phyloP scores from a whole-genome alignment of 2,888 invertebrate genomes.

The Dynastes grantii region DNA sequence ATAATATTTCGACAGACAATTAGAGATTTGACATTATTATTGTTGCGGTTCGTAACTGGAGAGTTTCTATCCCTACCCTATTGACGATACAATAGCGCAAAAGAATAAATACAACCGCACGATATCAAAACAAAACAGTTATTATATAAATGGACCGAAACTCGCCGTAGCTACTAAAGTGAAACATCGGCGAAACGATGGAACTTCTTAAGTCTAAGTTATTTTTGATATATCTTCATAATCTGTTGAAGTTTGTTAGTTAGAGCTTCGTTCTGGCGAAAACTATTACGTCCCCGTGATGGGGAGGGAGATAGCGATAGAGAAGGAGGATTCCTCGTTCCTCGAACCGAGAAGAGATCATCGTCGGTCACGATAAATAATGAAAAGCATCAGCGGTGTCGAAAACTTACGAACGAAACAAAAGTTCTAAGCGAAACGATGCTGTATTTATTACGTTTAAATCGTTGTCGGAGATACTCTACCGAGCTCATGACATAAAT shows the following conservation, averaged over 20 bases:
- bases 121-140: neutral
- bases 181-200: constrained; percentile 8
- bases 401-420: constrained; percentile 4
- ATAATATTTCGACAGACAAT: no score
- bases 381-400: constrained; percentile 14
- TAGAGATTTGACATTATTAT: no score
- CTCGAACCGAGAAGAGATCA: neutral
- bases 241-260: constrained; percentile 31
- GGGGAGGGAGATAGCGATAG: neutral
- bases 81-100: neutral
- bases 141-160: constrained; percentile 17
- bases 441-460: constrained; percentile 26
- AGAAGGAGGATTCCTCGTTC: neutral
- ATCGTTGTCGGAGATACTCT: constrained; percentile 11
- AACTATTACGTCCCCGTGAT: constrained; percentile 7
- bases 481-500: neutral
- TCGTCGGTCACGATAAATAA: constrained; percentile 20
- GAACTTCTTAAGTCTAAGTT: constrained; percentile 32
- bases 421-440: constrained; percentile 10
- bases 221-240: constrained; percentile 45
- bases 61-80: neutral
- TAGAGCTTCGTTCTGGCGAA: constrained; percentile 16
- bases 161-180: neutral
- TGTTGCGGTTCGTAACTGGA: neutral
- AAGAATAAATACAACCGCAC: neutral